Percentiles rank a stretch among this genome's conserved stretches.
Evolutionary conservation across 2,113 vertebrate species (phyloP).

Genomic region (Aspidoscelis tigris): DNA sequence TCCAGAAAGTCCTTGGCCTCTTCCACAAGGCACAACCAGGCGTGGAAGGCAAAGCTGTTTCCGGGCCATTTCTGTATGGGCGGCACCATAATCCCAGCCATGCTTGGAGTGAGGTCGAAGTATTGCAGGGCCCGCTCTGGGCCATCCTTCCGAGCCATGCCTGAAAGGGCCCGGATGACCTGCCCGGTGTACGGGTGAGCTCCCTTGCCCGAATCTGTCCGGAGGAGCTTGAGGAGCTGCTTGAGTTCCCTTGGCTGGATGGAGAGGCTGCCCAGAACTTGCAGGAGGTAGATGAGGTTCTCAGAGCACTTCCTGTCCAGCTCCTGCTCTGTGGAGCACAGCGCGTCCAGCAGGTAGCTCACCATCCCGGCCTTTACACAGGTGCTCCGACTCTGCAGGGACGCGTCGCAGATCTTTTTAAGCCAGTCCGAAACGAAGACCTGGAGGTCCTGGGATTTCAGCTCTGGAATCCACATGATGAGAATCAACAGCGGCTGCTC

Average conservation of each 20-base stretch:
- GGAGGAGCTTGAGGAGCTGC: slow-evolving; percentile 82
- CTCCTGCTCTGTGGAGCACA: slow-evolving; percentile 67
- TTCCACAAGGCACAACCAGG: slow-evolving; percentile 92
- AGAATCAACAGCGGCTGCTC: slow-evolving; percentile 93
- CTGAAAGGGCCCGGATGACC: slow-evolving; percentile 83
- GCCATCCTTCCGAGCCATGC: slow-evolving; percentile 86
- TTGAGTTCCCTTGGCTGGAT: slow-evolving; percentile 87
- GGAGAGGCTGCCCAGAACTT: slow-evolving; percentile 87
- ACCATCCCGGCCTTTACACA: slow-evolving; percentile 93
- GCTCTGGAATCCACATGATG: slow-evolving; percentile 86
- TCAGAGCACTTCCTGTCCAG: slow-evolving; percentile 84
- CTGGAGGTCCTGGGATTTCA: slow-evolving; percentile 84
- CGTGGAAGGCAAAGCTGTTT: slow-evolving; percentile 89
- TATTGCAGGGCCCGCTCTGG: slow-evolving; percentile 83
- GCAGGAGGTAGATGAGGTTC: slow-evolving; percentile 85
- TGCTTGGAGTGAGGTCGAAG: slow-evolving; percentile 91
- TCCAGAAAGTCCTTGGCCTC: slow-evolving; percentile 36
- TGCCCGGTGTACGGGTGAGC: slow-evolving; percentile 76
- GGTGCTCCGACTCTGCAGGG: slow-evolving; percentile 86
- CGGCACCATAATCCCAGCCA: slow-evolving; percentile 98
- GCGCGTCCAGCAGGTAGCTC: slow-evolving; percentile 79
- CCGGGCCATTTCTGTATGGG: slow-evolving; percentile 92
- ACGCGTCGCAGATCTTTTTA: slow-evolving; percentile 84
- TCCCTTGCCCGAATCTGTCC: slow-evolving; percentile 56
- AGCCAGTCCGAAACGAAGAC: slow-evolving; percentile 86